Evolutionary conservation across 2,888 invertebrate species (phyloP).

Genomic region (Agrotis puta): DNA sequence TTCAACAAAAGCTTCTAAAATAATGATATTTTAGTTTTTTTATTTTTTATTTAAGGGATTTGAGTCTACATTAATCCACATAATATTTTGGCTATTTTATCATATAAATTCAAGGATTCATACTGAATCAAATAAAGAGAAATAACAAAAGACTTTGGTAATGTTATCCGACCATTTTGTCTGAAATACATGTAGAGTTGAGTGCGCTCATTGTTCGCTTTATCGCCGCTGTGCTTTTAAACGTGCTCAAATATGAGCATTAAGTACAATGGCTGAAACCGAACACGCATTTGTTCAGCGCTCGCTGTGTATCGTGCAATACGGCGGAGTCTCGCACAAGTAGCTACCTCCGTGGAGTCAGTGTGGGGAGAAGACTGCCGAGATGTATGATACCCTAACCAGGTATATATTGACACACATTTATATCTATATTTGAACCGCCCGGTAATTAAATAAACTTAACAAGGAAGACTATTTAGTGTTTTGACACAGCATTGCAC

Average conservation of each 20-base stretch:
- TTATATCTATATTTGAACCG: no score
- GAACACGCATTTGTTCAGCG: constrained; percentile 13
- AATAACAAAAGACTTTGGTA: not conserved
- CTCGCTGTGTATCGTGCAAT: constrained; percentile 3
- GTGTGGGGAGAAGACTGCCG: not conserved
- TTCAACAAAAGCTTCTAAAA: not conserved
- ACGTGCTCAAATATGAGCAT: constrained; percentile 46
- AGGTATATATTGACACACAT: no score
- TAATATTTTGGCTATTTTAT: not conserved
- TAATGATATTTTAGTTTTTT: not conserved
- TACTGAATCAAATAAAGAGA: not conserved
- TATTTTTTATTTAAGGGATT: not conserved
- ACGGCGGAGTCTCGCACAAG: not conserved
- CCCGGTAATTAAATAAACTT: no score
- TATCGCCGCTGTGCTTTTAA: constrained; percentile 25
- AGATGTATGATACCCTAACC: not conserved
- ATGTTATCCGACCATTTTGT: not conserved
- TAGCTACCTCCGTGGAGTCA: not conserved
- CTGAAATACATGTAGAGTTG: constrained; percentile 17
- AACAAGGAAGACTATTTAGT: no score
- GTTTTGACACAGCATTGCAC: no score
- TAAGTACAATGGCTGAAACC: constrained; percentile 21
- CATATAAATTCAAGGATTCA: not conserved
- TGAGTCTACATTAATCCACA: not conserved
- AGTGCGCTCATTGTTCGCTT: constrained; percentile 39